A percentile compares a stretch with the other conserved stretches of the same genome.
These are phyloP conservation scores for Arrhamphus sclerolepis DNA, from an alignment of 2,797 vertebrate genomes.

Conservation along the genomic window DNA sequence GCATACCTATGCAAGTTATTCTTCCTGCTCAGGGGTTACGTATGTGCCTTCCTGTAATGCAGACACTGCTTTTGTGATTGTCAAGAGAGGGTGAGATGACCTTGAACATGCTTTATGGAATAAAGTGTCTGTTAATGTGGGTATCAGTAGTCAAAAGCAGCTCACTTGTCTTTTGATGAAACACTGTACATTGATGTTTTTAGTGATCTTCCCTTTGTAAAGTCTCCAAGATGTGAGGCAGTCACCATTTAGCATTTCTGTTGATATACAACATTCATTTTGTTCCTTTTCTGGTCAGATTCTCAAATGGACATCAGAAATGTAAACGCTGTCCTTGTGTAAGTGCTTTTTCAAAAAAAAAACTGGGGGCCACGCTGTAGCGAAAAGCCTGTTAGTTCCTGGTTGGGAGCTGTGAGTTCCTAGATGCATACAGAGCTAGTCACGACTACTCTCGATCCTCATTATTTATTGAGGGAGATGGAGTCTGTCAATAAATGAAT, in stretches of 20 bases:
- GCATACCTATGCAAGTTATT: constrained; percentile 17
- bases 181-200: constrained; percentile 24
- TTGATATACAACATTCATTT: neutral
- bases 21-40: too few species aligned
- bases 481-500: constrained; percentile 71
- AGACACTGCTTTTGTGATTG: constrained; percentile 14
- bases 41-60: constrained; percentile 11
- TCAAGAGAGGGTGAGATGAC: constrained; percentile 28
- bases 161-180: constrained; percentile 25
- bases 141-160: constrained; percentile 50
- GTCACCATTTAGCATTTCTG: constrained; percentile 10
- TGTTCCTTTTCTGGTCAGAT: neutral
- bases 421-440: constrained; percentile 51
- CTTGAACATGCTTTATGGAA: constrained; percentile 56
- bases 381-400: constrained; percentile 26
- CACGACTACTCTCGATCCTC: constrained; percentile 71
- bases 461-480: constrained; percentile 70
- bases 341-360: constrained; percentile 8
- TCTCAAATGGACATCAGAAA: constrained; percentile 32
- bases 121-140: constrained; percentile 47
- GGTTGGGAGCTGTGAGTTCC: constrained; percentile 36
- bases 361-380: constrained; percentile 1
- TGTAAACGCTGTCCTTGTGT: neutral
- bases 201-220: neutral
- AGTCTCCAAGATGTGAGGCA: constrained; percentile 3